Base-by-base conservation (phyloP, 2,888 invertebrate species). In the Malachius bipustulatus region DNA sequence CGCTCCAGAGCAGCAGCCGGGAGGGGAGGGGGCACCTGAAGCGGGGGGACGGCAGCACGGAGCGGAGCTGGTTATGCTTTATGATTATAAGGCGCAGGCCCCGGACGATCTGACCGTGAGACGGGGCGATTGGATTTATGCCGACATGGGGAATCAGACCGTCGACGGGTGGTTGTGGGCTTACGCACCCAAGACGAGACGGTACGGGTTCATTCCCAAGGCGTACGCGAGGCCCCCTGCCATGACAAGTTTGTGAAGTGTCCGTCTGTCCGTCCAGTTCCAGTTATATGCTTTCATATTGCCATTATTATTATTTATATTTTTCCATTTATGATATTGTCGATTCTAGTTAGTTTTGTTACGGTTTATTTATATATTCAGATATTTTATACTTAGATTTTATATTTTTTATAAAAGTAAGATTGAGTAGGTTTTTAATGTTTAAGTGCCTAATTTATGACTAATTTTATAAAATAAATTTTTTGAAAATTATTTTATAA, bases 81-180 rank as follows among this genome's bases (percentile, higher is more conserved):
- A 91, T 58, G 91, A 93, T 67, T 94, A 91, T 64, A 90, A 90
- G 71, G 83, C 91, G 29, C 89, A 91, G 68, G 89, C 90, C 28
- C 88, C 90, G 0, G 90, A 91, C 57, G 91, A 91, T 64, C 65
- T 94, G 38, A 83, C 87, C 3, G 89, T 93, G 40, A 73, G 84
- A 47, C 71, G 90, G 36, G 91, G 93, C 4, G 91, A 94, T 57
- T 90, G 90, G 88, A 88, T 94, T 46, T 93, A 91, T 63, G 91
- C 91, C 0, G 91, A 93, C 66, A 71, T 90, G 32, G 81, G 80
- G 50, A 88, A 89, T 67, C 91, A 91, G 65, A 91, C 89, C 0
- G 89, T 87, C 24, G 91, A 89, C 60, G 93, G 93, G 24, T 91
- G 85, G 89, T 66, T 90, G 44, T 93, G 88, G 91, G 84, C 89